Conservation (phyloP, 1,140 invertebrate species). For the Thrips palmi region DNA sequence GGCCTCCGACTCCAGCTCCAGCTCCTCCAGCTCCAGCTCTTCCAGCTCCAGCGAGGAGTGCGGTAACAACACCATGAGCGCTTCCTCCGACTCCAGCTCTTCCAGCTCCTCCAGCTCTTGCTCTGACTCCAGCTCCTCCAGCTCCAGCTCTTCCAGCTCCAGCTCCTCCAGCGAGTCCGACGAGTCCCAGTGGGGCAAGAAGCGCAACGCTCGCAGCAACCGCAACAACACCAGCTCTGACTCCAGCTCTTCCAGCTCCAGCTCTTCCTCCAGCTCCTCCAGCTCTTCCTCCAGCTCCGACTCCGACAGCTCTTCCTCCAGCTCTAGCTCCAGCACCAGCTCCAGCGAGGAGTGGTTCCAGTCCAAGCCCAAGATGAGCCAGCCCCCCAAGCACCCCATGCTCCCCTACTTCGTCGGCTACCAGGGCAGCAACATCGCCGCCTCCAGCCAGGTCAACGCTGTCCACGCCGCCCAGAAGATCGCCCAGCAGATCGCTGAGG, state of each 20-base stretch:
- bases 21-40: not conserved
- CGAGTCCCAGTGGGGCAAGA: slow-evolving; percentile 11
- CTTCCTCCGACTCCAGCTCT: slow-evolving; percentile 15
- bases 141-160: slow-evolving; percentile 14
- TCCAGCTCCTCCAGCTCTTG: slow-evolving; percentile 13
- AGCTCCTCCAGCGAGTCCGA: slow-evolving; percentile 15
- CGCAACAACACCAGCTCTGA: slow-evolving; percentile 6
- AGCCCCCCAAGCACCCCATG: slow-evolving; percentile 26
- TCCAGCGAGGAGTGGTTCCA: slow-evolving; percentile 20
- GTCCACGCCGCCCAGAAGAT: slow-evolving; percentile 27
- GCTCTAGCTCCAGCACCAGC: slow-evolving; percentile 15
- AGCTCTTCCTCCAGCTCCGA: not conserved
- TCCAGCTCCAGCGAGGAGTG: slow-evolving; percentile 2
- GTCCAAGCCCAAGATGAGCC: slow-evolving; percentile 24
- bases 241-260: slow-evolving; percentile 11
- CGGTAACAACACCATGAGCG: too few relatives aligned
- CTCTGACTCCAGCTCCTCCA: slow-evolving; percentile 3
- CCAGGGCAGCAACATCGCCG: slow-evolving; percentile 25
- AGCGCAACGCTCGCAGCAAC: slow-evolving; percentile 2
- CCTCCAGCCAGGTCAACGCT: slow-evolving; percentile 19
- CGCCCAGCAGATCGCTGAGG: slow-evolving; percentile 30
- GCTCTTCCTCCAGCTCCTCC: slow-evolving; percentile 8
- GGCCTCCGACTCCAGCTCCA: too few relatives aligned
- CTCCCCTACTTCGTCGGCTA: slow-evolving; percentile 30
- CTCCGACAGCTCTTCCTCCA: slow-evolving; percentile 1